Percentiles rank a stretch among this genome's conserved stretches.
phyloP scores from a whole-genome alignment of 2,888 invertebrate genomes.

The Apantesis nais region DNA sequence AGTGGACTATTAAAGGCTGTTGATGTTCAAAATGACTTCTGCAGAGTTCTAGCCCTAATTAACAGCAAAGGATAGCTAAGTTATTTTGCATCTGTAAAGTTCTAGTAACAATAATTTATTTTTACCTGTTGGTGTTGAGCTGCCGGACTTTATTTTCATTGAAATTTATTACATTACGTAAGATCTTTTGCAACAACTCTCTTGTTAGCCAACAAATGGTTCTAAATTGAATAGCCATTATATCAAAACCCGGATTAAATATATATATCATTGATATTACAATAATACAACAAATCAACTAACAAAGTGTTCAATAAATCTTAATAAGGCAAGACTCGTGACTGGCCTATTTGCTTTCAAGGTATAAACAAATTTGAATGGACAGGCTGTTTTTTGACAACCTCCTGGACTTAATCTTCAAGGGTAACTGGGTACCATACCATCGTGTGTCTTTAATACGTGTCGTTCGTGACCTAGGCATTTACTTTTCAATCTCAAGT shows the following conservation, averaged over 20 bases:
- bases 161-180: constrained; percentile 5
- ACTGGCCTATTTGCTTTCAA: constrained; percentile 69
- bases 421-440: constrained; percentile 60
- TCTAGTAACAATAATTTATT: background rate
- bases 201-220: constrained; percentile 35
- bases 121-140: background rate
- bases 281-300: constrained; percentile 60
- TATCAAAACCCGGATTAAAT: constrained; percentile 38
- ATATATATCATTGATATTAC: constrained; percentile 37
- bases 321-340: constrained; percentile 69
- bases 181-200: constrained; percentile 26
- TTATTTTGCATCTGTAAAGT: background rate
- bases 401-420: constrained; percentile 62
- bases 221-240: constrained; percentile 39
- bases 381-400: constrained; percentile 66
- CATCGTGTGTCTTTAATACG: constrained; percentile 57
- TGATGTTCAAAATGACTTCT: too few species aligned
- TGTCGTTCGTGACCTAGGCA: constrained; percentile 74
- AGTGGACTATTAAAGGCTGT: too few species aligned
- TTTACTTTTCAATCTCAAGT: constrained; percentile 56
- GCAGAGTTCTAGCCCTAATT: too few species aligned
- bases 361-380: constrained; percentile 61
- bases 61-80: background rate
- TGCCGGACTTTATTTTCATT: constrained; percentile 3
- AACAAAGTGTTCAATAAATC: constrained; percentile 61